Percentiles rank a stretch among this genome's conserved stretches.
phyloP scores from a whole-genome alignment of 2,888 invertebrate species.

The Andrena dorsata region DNA sequence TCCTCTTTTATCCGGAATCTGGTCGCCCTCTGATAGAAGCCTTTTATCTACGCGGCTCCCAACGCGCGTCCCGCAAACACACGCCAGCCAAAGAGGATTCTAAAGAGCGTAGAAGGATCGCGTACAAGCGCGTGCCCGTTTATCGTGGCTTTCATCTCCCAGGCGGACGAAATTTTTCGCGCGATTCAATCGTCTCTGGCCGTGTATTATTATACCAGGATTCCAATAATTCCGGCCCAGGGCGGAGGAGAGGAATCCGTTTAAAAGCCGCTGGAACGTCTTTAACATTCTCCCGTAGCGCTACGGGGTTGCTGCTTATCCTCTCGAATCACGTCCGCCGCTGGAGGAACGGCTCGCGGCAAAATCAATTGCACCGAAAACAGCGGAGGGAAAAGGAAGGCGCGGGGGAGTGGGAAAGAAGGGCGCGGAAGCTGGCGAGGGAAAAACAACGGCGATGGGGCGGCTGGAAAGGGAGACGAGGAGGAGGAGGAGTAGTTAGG shows the following conservation, averaged over 20 bases:
- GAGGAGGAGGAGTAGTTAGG: background rate
- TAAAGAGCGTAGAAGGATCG: background rate
- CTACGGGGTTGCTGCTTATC: background rate
- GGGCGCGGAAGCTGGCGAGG: background rate
- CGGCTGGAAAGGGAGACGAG: background rate
- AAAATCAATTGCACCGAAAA: slow-evolving; percentile 45
- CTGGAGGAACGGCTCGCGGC: slow-evolving; percentile 3
- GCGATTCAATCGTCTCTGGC: background rate
- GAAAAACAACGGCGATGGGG: background rate
- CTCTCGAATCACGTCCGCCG: slow-evolving; percentile 33
- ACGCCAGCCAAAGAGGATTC: slow-evolving; percentile 1
- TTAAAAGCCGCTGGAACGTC: background rate
- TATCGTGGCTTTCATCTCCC: slow-evolving; percentile 48
- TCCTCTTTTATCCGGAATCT: slow-evolving; percentile 27
- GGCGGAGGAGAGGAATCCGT: background rate
- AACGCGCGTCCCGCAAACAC: slow-evolving; percentile 26
- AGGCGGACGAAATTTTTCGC: background rate
- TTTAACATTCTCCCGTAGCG: background rate
- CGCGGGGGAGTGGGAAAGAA: background rate
- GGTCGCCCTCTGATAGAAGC: slow-evolving; percentile 29
- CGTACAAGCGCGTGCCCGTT: slow-evolving; percentile 20
- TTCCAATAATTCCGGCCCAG: background rate
- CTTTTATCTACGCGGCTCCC: slow-evolving; percentile 47
- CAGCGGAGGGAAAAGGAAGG: background rate
- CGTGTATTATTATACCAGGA: slow-evolving; percentile 7